Evolutionary conservation across 2,113 vertebrate genomes (phyloP).

Genomic region (Jaculus jaculus): DNA sequence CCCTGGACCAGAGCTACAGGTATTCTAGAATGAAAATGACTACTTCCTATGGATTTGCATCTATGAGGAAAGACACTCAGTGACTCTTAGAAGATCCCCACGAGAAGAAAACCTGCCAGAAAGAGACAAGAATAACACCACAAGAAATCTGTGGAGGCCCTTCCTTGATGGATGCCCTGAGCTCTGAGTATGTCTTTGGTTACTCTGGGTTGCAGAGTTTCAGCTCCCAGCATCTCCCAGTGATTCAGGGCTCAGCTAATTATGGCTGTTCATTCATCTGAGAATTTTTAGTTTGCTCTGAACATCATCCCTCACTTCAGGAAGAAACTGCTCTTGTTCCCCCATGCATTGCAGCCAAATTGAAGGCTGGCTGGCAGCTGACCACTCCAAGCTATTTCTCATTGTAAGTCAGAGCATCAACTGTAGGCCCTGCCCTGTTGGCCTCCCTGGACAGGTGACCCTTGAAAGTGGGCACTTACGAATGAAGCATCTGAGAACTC

Average conservation of each 20-base stretch:
- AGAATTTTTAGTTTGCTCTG: not conserved
- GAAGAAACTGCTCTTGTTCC: constrained; percentile 18
- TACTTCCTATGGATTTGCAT: not conserved
- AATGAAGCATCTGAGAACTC: not conserved
- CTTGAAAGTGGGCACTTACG: not conserved
- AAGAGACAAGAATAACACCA: not conserved
- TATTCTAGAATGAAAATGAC: not conserved
- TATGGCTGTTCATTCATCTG: not conserved
- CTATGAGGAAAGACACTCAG: not conserved
- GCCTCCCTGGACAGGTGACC: not conserved
- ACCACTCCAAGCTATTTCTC: not conserved
- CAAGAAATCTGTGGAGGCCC: not conserved
- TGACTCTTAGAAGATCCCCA: not conserved
- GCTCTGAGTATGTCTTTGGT: not conserved
- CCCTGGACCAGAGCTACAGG: not conserved
- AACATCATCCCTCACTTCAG: not conserved
- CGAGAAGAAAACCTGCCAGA: not conserved
- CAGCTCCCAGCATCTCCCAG: not conserved
- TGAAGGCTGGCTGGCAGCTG: not conserved
- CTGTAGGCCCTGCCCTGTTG: not conserved
- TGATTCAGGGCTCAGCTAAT: not conserved
- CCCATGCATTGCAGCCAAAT: not conserved
- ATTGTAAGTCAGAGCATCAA: not conserved
- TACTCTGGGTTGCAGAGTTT: not conserved
- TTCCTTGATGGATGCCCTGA: not conserved